A percentile compares a stretch with the other conserved stretches of the same genome.
phyloP scores from a whole-genome alignment of 2,113 vertebrate species.

The Aythya baeri region DNA sequence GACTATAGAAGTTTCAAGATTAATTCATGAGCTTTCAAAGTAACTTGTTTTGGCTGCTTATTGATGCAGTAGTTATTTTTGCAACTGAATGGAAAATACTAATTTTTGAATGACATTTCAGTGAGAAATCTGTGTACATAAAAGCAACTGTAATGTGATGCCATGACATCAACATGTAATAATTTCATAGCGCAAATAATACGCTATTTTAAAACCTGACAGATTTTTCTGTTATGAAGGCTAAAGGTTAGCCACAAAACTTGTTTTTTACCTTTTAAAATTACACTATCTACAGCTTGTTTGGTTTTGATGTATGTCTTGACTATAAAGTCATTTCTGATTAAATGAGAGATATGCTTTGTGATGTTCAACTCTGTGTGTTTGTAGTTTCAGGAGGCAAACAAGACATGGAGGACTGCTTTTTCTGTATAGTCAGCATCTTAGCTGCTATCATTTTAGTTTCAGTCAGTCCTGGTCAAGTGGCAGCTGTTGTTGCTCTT shows the following conservation, averaged over 20 bases:
- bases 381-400: not conserved
- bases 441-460: not conserved
- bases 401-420: not conserved
- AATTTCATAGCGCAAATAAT: conserved; percentile 21
- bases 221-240: conserved; percentile 44
- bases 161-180: conserved; percentile 2
- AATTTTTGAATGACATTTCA: conserved; percentile 21
- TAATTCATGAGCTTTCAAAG: conserved; percentile 12
- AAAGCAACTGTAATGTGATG: not conserved
- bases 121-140: not conserved
- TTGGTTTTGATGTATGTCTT: not conserved
- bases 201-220: conserved; percentile 51
- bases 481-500: not conserved
- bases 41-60: not conserved
- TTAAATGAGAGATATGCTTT: not conserved
- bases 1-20: not conserved
- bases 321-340: not conserved
- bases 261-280: not conserved
- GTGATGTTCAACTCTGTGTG: not conserved
- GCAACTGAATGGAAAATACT: not conserved
- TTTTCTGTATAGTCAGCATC: not conserved
- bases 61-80: not conserved
- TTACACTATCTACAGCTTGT: not conserved
- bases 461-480: not conserved
- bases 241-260: not conserved